These are phyloP conservation scores for Gadus macrocephalus DNA, from an alignment of 2,113 vertebrate species.

Conservation along the genomic window DNA sequence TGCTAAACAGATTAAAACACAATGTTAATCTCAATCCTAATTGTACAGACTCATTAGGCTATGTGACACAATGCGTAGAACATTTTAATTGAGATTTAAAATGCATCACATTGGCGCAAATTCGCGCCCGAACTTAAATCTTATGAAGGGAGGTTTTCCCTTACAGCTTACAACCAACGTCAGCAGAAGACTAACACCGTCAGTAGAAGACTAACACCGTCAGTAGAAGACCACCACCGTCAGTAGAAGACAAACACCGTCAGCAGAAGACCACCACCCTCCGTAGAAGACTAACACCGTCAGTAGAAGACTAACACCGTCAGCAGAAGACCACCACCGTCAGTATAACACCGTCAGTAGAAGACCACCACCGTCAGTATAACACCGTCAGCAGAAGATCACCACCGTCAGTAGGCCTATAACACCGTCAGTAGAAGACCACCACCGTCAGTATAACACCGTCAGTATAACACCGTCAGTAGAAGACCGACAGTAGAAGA, in stretches of 20 bases:
- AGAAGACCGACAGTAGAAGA: not conserved
- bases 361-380: not conserved
- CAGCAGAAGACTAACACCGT: not conserved
- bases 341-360: not conserved
- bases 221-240: not conserved
- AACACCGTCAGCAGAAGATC: not conserved
- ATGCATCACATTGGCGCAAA: not conserved
- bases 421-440: not conserved
- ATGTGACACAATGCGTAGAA: no score
- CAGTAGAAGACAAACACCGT: no score
- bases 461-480: no score
- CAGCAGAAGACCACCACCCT: not conserved
- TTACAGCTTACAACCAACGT: not conserved
- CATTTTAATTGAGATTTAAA: conserved; percentile 12
- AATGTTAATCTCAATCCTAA: no score
- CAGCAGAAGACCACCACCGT: not conserved
- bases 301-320: not conserved
- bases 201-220: not conserved
- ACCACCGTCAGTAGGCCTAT: not conserved
- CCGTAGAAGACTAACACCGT: not conserved
- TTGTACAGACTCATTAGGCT: no score
- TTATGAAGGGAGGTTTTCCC: not conserved
- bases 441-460: not conserved
- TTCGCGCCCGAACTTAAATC: not conserved
- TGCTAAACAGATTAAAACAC: no score